Percentiles rank a stretch among this genome's conserved stretches.
Conservation (phyloP, 2,888 invertebrate species). For the Athalia circularis region DNA sequence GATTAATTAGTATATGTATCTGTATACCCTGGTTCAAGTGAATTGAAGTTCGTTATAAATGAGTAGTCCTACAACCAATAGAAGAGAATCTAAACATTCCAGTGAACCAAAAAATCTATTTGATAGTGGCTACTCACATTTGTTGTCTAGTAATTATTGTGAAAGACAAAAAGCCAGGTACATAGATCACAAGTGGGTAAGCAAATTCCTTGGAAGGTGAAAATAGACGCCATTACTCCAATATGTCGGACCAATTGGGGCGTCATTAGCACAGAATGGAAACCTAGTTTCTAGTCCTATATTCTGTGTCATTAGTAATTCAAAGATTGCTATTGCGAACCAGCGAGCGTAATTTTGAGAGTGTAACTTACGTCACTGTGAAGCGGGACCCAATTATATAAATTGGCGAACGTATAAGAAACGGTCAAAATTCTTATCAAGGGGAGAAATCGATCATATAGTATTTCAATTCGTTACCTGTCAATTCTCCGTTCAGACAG, state of each 20-base stretch:
- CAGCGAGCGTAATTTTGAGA: not conserved
- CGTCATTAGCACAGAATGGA: not conserved
- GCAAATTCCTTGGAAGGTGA: constrained; percentile 2
- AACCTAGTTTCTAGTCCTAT: no score
- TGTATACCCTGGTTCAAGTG: no score
- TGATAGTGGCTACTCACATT: no score
- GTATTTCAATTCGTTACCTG: not conserved
- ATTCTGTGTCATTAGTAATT: not conserved
- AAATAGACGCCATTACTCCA: constrained; percentile 60
- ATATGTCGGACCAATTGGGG: constrained; percentile 55
- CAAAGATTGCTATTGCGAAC: constrained; percentile 32
- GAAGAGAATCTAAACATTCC: no score
- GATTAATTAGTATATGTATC: no score
- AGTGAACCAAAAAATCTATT: no score
- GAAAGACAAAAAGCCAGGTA: not conserved
- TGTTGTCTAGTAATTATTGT: no score
- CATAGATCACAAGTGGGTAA: not conserved
- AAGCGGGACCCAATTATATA: not conserved
- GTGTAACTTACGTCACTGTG: constrained; percentile 15
- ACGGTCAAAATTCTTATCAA: not conserved
- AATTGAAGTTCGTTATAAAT: no score
- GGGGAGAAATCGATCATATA: not conserved
- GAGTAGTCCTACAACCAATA: no score
- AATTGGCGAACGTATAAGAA: constrained; percentile 6
- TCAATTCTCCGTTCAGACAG: not conserved